Evolutionary conservation across 2,113 vertebrate species (phyloP).

Genomic region (Neomonachus schauinslandi): DNA sequence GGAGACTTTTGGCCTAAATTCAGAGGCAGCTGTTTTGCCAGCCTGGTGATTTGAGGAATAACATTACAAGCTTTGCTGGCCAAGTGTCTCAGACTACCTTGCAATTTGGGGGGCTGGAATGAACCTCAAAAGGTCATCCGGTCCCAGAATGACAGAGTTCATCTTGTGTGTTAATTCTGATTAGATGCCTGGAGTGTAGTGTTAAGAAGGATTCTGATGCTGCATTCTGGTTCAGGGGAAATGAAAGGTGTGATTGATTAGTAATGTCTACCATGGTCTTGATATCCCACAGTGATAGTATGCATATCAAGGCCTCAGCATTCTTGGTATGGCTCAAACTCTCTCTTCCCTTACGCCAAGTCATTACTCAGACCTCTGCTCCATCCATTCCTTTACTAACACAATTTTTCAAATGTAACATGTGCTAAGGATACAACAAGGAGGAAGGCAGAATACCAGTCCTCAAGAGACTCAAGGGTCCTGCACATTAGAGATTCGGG

Average conservation of each 20-base stretch:
- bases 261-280: background rate
- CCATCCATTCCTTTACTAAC: background rate
- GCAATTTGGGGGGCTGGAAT: background rate
- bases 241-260: background rate
- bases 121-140: background rate
- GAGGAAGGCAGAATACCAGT: background rate
- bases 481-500: background rate
- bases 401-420: background rate
- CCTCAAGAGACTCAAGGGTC: background rate
- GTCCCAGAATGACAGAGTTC: background rate
- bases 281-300: background rate
- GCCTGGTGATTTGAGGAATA: background rate
- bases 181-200: background rate
- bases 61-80: background rate
- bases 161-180: background rate
- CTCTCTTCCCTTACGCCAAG: background rate
- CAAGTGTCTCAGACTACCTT: background rate
- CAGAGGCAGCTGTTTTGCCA: background rate
- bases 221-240: background rate
- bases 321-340: background rate
- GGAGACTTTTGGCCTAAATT: background rate
- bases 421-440: background rate
- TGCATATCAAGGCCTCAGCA: background rate
- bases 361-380: background rate
- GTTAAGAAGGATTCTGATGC: conserved; percentile 16